phyloP scores from a whole-genome alignment of 2,797 vertebrate species.

The Loriculus beryllinus region DNA sequence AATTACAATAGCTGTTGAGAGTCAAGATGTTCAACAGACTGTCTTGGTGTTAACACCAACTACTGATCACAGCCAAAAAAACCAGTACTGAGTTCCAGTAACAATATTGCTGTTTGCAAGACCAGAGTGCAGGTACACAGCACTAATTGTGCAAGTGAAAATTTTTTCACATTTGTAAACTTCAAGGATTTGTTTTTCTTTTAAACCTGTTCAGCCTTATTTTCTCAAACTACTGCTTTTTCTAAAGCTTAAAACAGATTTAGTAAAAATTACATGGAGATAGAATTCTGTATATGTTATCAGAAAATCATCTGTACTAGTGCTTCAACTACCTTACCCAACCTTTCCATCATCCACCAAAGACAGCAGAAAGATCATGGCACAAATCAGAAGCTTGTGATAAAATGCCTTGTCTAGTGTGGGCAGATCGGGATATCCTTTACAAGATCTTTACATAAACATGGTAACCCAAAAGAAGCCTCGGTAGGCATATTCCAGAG shows the following conservation, averaged over 20 bases:
- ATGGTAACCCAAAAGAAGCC: background rate
- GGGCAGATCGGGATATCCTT: background rate
- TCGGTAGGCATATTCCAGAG: background rate
- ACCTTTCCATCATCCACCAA: background rate
- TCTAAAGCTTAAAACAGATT: background rate
- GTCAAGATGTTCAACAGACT: background rate
- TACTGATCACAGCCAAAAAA: background rate
- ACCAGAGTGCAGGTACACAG: background rate
- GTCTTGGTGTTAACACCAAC: background rate
- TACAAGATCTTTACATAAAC: background rate
- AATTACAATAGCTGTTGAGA: background rate
- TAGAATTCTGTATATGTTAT: background rate
- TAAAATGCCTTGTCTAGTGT: background rate
- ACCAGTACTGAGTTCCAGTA: background rate
- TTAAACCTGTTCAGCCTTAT: background rate
- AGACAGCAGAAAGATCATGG: background rate
- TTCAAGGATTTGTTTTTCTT: background rate
- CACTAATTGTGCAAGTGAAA: background rate
- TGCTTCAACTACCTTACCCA: background rate
- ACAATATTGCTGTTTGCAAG: background rate
- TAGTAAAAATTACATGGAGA: background rate
- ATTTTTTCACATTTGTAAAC: background rate
- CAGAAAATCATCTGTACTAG: background rate
- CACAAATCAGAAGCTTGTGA: background rate
- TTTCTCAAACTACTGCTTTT: background rate